These are phyloP conservation scores for Achatina immaculata DNA, from an alignment of 1,140 invertebrate genomes.

Conservation along the genomic window DNA sequence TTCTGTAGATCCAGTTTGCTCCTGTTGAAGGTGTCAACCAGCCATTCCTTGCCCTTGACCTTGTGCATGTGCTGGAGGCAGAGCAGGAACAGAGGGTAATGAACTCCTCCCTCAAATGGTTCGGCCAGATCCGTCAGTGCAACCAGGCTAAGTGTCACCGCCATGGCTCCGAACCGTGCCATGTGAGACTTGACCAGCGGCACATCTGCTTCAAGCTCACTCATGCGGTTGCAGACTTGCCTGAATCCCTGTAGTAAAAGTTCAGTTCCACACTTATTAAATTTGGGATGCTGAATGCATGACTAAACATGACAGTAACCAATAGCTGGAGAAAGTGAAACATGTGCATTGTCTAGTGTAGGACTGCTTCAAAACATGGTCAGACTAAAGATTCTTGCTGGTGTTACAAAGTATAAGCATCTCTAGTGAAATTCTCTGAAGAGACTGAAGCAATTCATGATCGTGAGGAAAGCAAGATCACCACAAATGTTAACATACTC, in stretches of 20 bases:
- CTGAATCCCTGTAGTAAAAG: slow-evolving; percentile 68
- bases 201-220: slow-evolving; percentile 79
- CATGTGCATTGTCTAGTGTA: too few relatives aligned
- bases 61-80: slow-evolving; percentile 87
- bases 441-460: too few relatives aligned
- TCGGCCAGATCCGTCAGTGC: slow-evolving; percentile 84
- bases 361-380: too few relatives aligned
- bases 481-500: too few relatives aligned
- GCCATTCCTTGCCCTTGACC: slow-evolving; percentile 79
- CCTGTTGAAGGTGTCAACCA: slow-evolving; percentile 84
- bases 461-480: too few relatives aligned
- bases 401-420: too few relatives aligned
- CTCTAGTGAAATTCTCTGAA: too few relatives aligned
- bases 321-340: too few relatives aligned
- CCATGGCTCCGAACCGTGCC: slow-evolving; percentile 79
- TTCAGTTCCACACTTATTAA: too few relatives aligned
- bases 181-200: slow-evolving; percentile 82
- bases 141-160: slow-evolving; percentile 79
- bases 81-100: slow-evolving; percentile 90
- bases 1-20: slow-evolving; percentile 89
- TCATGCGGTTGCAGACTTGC: slow-evolving; percentile 67
- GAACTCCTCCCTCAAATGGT: slow-evolving; percentile 86
- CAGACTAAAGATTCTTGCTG: too few relatives aligned
- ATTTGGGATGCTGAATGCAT: too few relatives aligned
- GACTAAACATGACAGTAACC: too few relatives aligned